These are phyloP conservation scores for Hoplodrina blanda DNA, from an alignment of 2,888 invertebrate genomes.

Conservation along the genomic window DNA sequence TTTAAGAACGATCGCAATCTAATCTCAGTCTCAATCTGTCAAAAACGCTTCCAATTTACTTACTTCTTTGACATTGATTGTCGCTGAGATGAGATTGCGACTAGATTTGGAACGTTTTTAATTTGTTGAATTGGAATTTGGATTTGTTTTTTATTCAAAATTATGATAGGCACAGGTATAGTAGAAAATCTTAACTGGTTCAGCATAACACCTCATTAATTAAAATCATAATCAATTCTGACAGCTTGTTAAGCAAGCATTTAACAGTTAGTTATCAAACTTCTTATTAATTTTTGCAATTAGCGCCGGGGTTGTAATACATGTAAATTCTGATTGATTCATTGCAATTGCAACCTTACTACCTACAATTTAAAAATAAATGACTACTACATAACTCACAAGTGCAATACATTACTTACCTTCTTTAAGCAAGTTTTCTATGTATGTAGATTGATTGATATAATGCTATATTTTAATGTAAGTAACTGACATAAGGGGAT, in stretches of 20 bases:
- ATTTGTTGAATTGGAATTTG: too few relatives aligned
- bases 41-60: too few relatives aligned
- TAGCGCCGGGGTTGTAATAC: not conserved
- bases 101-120: too few relatives aligned
- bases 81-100: too few relatives aligned
- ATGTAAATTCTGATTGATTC: conserved; percentile 4
- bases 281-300: not conserved
- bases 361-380: not conserved
- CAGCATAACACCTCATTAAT: not conserved
- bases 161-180: too few relatives aligned
- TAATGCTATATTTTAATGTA: conserved; percentile 13
- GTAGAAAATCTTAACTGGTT: too few relatives aligned
- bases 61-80: too few relatives aligned
- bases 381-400: not conserved
- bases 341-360: too few relatives aligned
- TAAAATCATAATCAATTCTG: not conserved
- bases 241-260: not conserved
- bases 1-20: too few relatives aligned
- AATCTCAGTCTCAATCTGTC: too few relatives aligned
- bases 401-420: conserved; percentile 10
- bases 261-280: not conserved
- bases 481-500: conserved; percentile 39
- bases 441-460: conserved; percentile 18
- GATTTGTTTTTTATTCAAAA: too few relatives aligned
- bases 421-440: not conserved